These are phyloP conservation scores for Erethizon dorsatum DNA, from an alignment of 2,797 vertebrate species.

Conservation along the genomic window DNA sequence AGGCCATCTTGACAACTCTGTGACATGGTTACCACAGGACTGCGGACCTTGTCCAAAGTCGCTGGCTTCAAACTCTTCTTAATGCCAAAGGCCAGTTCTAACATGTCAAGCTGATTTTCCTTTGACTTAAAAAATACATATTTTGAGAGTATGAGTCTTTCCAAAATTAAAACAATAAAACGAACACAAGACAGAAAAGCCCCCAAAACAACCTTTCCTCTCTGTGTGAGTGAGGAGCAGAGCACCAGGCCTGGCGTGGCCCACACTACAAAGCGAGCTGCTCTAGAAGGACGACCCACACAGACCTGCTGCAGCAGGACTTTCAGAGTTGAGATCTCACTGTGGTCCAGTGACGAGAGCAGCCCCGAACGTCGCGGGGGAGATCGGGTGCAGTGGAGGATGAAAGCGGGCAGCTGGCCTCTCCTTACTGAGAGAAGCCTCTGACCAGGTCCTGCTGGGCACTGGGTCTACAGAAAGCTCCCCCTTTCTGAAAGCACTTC, in stretches of 20 bases:
- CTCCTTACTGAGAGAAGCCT: too few species aligned
- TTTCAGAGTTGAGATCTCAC: too few species aligned
- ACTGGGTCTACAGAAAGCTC: not conserved
- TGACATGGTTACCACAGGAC: not conserved
- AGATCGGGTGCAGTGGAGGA: too few species aligned
- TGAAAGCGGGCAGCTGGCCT: too few species aligned
- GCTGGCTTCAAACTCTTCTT: slow-evolving; percentile 35
- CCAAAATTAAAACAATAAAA: slow-evolving; percentile 57
- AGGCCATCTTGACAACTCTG: not conserved
- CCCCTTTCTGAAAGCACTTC: not conserved
- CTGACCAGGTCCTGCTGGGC: too few species aligned
- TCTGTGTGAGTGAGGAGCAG: not conserved
- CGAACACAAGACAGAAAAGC: slow-evolving; percentile 24
- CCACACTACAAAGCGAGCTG: too few species aligned
- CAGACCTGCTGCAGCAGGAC: too few species aligned
- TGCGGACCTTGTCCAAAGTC: not conserved
- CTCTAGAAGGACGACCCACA: too few species aligned
- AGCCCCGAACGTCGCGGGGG: too few species aligned
- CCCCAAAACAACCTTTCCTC: not conserved
- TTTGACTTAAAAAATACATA: not conserved
- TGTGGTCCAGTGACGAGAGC: too few species aligned
- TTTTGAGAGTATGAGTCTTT: not conserved
- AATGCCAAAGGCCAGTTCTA: not conserved
- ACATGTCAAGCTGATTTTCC: not conserved
- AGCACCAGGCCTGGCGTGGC: too few species aligned